Base-by-base conservation (phyloP, 2,797 vertebrate genomes). In the Anableps anableps region DNA sequence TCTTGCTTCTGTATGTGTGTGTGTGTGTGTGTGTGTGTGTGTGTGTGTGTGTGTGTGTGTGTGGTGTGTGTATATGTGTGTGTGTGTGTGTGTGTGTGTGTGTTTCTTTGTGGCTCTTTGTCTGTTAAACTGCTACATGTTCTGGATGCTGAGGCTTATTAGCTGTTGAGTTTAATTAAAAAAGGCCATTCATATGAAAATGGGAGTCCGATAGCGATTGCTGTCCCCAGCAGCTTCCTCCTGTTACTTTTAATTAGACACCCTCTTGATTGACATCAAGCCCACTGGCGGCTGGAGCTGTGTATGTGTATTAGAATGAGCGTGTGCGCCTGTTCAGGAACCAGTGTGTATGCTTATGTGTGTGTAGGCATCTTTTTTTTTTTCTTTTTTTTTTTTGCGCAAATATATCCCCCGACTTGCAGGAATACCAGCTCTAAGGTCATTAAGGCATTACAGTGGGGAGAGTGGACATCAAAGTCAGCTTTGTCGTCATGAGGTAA, bases 141-240 rank as follows among this genome's bases (percentile, higher is more conserved):
- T 96, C 93, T 95, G 96, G 95, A 96, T 96, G 95, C 95, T 94
- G 95, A 94, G 91, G 94, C 96, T 96, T 96, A 96, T 96, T 96
- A 96, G 95, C 94, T 93, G 95, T 95, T 96, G 93, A 95, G 96
- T 96, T 96, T 96, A 96, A 96, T 96, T 96, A 96, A 96, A 96
- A 96, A 96, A 95, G 94, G 93, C 95, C 95, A 96, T 96, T 96
- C 96, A 96, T 96, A 96, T 96, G 96, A 96, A 96, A 96, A 96
- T 96, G 93, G 91, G 94, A 92, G 94, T 94, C 95, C 92, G 95
- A 96, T 96, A 96, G 95, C 90, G 92, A 95, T 93, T 95, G 95
- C 95, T 95, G 95, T 95, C 94, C 95, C 95, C 94, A 94, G 95
- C 95, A 96, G 95, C 95, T 95, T 96, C 93, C 93, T 94, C 93